Evolutionary conservation across 2,888 invertebrate species (phyloP), one percentile per base, ranked within the genome.

Genomic region (Lypha dubia): DNA sequence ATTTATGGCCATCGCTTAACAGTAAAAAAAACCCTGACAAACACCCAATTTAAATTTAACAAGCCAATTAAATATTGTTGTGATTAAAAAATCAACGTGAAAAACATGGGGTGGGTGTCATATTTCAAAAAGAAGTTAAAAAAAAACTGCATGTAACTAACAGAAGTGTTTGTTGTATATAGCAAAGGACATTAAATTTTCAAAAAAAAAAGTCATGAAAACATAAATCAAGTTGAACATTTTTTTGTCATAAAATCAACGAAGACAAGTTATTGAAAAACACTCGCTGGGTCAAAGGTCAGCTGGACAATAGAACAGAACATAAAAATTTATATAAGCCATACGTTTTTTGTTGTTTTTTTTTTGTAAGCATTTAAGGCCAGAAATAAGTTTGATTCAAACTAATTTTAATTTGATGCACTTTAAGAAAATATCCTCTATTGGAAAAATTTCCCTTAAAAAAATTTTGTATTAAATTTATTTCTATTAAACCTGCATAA

Each of bases 1-100:
- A 79, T 79, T 70, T 79, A 79, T 79, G 62, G 60, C 62, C 70
- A 70, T 49, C 77, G 70, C 53, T 79, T 79, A 79, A 63, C 17
- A 5, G 62, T 24, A 44, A 20, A 22, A 49, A 68, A 49, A 41
- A 17, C 3, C 17, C 13, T 15, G 38, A 60, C 68, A 58, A 67
- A 67, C 38, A 70, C 68, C 62, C n/a, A n/a, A 70, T 70, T 70
- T 60, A 68, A 51, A 77, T 77, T 70, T 77, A 62, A 77, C 77
- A 77, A 51, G 77, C 51, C 68, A 70, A 77, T 77, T 77, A 77
- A 62, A 62, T 51, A 77, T 35, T 28, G 38, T 35, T 17, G 17
- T 24, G 35, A 65, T 8, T 15, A 65, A 13, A 73, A 60, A 74
- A 17, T 32, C 0, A n/a, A 32, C 35, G 13, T 4, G 5, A 51